Percentiles rank a stretch among this genome's conserved stretches.
Evolutionary conservation across 2,113 vertebrate species (phyloP).

Genomic region (Gorsachius goisagi): DNA sequence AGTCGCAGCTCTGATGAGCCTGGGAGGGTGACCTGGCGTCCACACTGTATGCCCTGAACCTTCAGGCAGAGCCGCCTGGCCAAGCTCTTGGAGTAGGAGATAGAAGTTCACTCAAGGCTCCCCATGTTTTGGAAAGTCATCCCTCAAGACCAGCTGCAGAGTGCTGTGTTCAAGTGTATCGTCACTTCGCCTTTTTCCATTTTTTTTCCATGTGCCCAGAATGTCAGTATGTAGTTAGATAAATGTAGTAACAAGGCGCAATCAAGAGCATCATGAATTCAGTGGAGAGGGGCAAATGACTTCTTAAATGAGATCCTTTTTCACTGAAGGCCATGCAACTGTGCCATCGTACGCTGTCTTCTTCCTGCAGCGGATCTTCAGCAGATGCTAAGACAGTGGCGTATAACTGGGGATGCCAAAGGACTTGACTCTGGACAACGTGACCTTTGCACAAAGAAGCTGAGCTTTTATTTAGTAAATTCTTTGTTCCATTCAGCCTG

Average conservation of each 20-base stretch:
- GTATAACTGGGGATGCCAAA: not conserved
- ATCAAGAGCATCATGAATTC: not conserved
- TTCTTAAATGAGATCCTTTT: slow-evolving; percentile 1
- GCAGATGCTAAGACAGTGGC: not conserved
- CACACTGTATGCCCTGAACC: accelerated
- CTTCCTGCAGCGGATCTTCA: not conserved
- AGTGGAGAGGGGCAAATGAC: not conserved
- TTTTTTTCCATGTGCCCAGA: not conserved
- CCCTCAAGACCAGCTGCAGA: slow-evolving; percentile 9
- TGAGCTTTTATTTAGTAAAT: not conserved
- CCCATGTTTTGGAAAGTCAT: not conserved
- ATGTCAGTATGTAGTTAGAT: not conserved
- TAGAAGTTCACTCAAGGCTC: not conserved
- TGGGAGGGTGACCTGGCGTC: not conserved
- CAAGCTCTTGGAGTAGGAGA: not conserved
- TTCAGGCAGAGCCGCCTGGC: not conserved
- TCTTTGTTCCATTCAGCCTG: not conserved
- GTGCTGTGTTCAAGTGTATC: not conserved
- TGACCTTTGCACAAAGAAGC: not conserved
- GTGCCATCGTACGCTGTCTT: not conserved
- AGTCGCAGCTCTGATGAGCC: not conserved
- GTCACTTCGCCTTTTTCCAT: not conserved
- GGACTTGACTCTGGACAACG: not conserved
- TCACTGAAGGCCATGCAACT: not conserved
- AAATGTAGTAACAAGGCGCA: not conserved